A percentile compares a stretch with the other conserved stretches of the same genome.
These are phyloP conservation scores for Upupa epops DNA, from an alignment of 2,113 vertebrate species.

Conservation along the genomic window DNA sequence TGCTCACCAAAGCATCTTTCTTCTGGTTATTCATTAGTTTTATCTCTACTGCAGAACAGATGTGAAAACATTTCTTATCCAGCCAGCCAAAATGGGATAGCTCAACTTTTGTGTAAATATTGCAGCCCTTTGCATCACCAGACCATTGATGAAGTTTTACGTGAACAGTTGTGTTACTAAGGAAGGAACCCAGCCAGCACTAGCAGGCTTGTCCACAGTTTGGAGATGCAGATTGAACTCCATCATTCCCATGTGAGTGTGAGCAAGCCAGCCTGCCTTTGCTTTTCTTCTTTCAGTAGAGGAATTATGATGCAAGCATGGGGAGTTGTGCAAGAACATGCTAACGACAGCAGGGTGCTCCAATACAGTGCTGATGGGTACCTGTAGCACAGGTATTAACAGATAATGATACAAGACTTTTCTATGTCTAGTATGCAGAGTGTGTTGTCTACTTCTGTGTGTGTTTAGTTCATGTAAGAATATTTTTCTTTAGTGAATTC, in stretches of 20 bases:
- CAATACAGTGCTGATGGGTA: background rate
- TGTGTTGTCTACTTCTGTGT: background rate
- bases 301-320: accelerated
- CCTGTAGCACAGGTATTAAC: background rate
- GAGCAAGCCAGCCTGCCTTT: background rate
- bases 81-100: background rate
- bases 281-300: background rate
- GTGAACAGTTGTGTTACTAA: accelerated
- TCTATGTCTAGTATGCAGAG: background rate
- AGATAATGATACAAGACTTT: background rate
- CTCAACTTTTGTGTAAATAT: background rate
- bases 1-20: background rate
- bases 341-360: background rate
- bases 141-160: background rate
- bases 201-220: background rate
- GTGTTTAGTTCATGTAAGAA: background rate
- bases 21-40: background rate
- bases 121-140: background rate
- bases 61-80: background rate
- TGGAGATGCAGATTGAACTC: background rate
- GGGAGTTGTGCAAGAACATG: background rate
- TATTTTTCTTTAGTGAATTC: background rate
- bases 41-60: background rate
- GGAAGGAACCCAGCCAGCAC: background rate
- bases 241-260: background rate